Evolutionary conservation across 53 echinoderm and acorn worm genomes (phyloP), one percentile per base, ranked within the genome.

Genomic region (Crossaster papposus): DNA sequence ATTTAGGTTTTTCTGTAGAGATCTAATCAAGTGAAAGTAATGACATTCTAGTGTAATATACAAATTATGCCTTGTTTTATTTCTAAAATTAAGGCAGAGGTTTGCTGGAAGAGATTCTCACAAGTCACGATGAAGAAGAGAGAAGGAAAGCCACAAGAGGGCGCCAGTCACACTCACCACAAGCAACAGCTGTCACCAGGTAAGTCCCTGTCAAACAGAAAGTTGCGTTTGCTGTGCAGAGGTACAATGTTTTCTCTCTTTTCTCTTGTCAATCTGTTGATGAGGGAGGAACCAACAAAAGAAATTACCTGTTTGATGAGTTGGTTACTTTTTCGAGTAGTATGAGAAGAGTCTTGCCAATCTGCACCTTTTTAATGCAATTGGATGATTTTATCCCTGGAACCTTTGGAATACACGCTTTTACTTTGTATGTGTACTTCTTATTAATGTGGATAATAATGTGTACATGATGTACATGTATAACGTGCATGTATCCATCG

Each of bases 81-180:
- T 31, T 12, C 32, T 44, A 9, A 53, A 55, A 18, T 18, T 79
- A 15, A 96, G 96, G 94, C 68, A 88, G 93, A 85, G 94, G 93
- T 14, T 79, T 96, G 54, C 80, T 96, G 58, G 93, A 96, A 65
- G 96, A 96, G 79, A 96, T 96, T 79, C 91, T 96, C 34, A 93
- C 96, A 70, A 93, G 93, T 65, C 96, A 95, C 79, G 94, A 90
- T 89, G 94, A 93, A 79, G 94, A 90, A 36, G 91, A 91, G 70
- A 55, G 90, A 65, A 82, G 83, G 65, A 55, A 44, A 65, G 44
- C 34, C 78, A 89, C 78, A 5, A 80, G 89, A 78, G 84, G 84
- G 72, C 84, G 72, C 72, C 84, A 84, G 54, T 72, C 24, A 52
- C 35, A 44, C 18, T 37, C 79, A 63, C 53, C 70, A 82, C 38